These are phyloP conservation scores for Trogon surrucura DNA, from an alignment of 2,113 vertebrate species.

Conservation along the genomic window DNA sequence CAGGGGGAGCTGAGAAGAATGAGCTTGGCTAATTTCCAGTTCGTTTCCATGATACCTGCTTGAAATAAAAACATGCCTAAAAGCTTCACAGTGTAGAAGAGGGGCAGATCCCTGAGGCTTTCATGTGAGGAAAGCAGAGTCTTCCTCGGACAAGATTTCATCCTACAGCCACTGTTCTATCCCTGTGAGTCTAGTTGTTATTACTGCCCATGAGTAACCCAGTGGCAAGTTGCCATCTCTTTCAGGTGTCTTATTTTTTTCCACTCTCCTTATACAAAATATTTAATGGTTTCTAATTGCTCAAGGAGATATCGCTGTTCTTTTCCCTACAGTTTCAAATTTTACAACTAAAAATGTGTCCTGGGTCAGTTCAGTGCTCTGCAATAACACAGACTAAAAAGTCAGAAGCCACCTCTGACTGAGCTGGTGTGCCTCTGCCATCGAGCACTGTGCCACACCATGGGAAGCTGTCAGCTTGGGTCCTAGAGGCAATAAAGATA, in stretches of 20 bases:
- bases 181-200: background rate
- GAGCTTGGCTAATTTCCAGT: conserved; percentile 12
- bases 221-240: conserved; percentile 6
- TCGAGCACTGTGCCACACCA: background rate
- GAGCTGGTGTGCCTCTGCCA: background rate
- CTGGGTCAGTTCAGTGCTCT: background rate
- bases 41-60: background rate
- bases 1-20: background rate
- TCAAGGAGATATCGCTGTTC: background rate
- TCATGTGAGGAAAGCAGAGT: background rate
- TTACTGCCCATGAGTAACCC: background rate
- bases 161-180: background rate
- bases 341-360: background rate
- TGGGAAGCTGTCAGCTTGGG: background rate
- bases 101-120: background rate
- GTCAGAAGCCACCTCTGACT: background rate
- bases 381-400: background rate
- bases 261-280: background rate
- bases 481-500: background rate
- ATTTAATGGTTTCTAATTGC: background rate
- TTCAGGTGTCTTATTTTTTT: background rate
- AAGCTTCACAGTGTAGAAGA: background rate
- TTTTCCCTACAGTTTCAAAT: background rate
- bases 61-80: conserved; percentile 9
- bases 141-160: background rate